Conservation (phyloP, 1,140 invertebrate species). For the Cydia fagiglandana region DNA sequence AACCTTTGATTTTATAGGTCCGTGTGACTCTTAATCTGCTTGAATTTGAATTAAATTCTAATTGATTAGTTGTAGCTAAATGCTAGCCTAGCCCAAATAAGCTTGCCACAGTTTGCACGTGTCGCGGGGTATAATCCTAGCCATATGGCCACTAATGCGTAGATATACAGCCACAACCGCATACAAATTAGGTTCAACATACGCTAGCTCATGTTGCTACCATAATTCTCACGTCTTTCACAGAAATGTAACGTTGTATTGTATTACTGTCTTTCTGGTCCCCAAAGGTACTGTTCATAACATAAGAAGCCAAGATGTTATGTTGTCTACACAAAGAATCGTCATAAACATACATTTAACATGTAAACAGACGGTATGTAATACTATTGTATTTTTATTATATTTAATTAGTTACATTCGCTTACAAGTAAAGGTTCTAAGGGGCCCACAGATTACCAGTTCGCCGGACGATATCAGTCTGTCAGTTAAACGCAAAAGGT, state of each 20-base stretch:
- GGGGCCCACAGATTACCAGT: too few species aligned
- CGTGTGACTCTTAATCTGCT: not conserved
- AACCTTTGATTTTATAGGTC: too few species aligned
- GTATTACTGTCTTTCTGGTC: not conserved
- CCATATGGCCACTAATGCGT: slow-evolving; percentile 9
- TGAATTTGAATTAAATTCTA: not conserved
- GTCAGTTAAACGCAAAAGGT: too few species aligned
- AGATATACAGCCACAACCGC: not conserved
- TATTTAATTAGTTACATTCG: too few species aligned
- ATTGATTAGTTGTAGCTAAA: not conserved
- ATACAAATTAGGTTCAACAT: slow-evolving; percentile 3
- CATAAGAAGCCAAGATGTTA: not conserved
- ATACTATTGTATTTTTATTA: too few species aligned
- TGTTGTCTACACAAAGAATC: too few species aligned
- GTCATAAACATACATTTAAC: too few species aligned
- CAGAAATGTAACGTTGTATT: not conserved
- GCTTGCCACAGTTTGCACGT: not conserved
- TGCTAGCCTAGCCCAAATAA: not conserved
- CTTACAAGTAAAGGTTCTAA: too few species aligned
- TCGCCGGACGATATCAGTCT: too few species aligned
- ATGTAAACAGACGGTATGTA: too few species aligned
- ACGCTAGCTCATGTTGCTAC: not conserved
- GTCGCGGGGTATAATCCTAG: not conserved
- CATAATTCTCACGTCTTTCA: not conserved
- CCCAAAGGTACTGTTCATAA: not conserved